Base-by-base conservation (phyloP, 2,888 invertebrate species). In the Elysia crispata region DNA sequence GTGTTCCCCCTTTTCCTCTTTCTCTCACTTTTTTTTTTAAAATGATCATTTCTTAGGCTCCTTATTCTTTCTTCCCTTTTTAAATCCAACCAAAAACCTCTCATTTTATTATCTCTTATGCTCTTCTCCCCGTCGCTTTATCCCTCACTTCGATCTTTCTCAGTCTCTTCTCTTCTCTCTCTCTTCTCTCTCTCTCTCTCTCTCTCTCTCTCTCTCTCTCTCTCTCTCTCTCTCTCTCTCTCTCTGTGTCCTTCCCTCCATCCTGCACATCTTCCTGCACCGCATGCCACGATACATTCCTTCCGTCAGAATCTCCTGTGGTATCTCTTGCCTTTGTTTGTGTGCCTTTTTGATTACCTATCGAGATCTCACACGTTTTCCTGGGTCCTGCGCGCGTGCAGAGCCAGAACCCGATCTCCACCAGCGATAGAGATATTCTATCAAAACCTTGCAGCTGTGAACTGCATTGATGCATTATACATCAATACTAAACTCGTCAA, bases 171-270 rank as follows among this genome's bases (percentile, higher is more conserved):
- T n/a, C 28, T 49, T 64, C 18, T 30, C 20, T 49, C 33, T 66
- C 62, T 64, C 15, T 23, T n/a, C 31, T 54, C 49, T 49, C 28
- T 23, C 8, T 33, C 31, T 25, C 60, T 28, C 33, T 60, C 33
- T 81, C 33, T 49, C 28, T 64, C 69, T 70, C 57, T 69, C 57
- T 60, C 31, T 28, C 64, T 73, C 5, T 33, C 50, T 41, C 49
- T 67, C 49, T 57, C 31, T 62, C 41, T 41, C 62, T 76, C 70
- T 54, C 70, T 76, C 79, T 60, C 25, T 64, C 1, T 69, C 30
- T 69, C 67, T 74, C 75, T 79, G 62, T 75, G 62, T 79, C 70
- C 57, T 67, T 76, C 33, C 62, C 60, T 57, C 60, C 73, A 33
- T 60, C 64, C 62, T 30, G 31, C 20, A 28, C 73, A 41, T 11